Conservation (phyloP, 1,140 invertebrate genomes). For the Tetranychus urticae region DNA sequence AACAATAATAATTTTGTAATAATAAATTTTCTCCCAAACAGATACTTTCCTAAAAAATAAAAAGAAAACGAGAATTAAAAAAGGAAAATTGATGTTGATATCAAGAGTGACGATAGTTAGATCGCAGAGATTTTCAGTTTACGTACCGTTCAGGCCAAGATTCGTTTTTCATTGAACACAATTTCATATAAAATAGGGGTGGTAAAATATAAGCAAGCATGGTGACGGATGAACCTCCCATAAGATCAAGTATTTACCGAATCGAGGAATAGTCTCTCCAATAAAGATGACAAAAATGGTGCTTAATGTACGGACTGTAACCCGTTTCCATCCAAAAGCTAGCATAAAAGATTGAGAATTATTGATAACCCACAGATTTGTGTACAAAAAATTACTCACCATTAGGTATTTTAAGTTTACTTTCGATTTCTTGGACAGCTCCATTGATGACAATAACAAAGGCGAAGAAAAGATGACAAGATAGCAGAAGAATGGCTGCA, state of each 20-base stretch:
- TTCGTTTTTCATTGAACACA: constrained; percentile 17
- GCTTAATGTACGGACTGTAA: constrained; percentile 39
- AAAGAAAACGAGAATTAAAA: neutral
- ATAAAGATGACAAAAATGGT: constrained; percentile 47
- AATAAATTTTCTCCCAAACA: neutral
- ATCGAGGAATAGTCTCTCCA: constrained; percentile 54
- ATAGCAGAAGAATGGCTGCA: constrained; percentile 31
- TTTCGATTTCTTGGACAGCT: constrained; percentile 38
- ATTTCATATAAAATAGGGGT: constrained; percentile 47
- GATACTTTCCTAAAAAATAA: neutral
- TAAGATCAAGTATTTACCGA: constrained; percentile 64
- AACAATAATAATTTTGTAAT: neutral
- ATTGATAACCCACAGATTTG: neutral
- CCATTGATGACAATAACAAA: constrained; percentile 38
- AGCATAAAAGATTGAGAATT: neutral
- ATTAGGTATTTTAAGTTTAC: constrained; percentile 32
- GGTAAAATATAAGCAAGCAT: constrained; percentile 64
- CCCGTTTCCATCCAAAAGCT: constrained; percentile 55
- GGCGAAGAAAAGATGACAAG: constrained; percentile 29
- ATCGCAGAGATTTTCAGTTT: too few relatives aligned
- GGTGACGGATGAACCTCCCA: constrained; percentile 62
- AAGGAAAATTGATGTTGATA: too few relatives aligned
- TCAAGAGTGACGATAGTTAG: neutral
- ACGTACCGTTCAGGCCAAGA: constrained; percentile 15
- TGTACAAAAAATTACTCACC: constrained; percentile 26